Base-by-base conservation (phyloP, 2,888 invertebrate species). In the Rhabditophanes sp. region DNA sequence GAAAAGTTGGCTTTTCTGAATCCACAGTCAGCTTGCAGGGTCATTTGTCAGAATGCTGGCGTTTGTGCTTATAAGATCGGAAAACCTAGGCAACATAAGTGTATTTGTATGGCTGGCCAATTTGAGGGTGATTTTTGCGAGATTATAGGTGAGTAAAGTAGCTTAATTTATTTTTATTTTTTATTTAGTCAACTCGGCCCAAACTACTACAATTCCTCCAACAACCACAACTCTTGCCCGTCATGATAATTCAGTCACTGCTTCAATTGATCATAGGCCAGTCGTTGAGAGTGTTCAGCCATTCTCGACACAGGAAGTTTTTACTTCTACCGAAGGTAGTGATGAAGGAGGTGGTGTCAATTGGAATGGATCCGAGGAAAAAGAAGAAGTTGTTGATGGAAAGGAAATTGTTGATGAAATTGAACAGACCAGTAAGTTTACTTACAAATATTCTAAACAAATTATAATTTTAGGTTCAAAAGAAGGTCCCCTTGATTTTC, bases 81-180 rank as follows among this genome's bases (percentile, higher is more conserved):
- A 3, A 29, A 50, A 18, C 40, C 42, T 3, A 14, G 34, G 2
- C 27, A 41, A 9, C 56, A 56, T 33, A 46, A 47, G 7, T 56
- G 56, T 30, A 50, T 53, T 30, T 56, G 56, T 34, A 41, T 56
- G 4, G 35, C 48, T 14, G 53, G 52, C n/a, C 46, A 53, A 12
- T 54, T 39, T 32, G 41, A 48, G 9, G 56, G 56, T 6, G 53
- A 55, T 7, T 35, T 47, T 8, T 56, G 56, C 24, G 47, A 56
- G 21, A 19, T 27, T 18, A 26, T 6, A 26, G 35, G 41, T 41
- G 9, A 23, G 36, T 36, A 9, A 25, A 25, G 26, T 25, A 14
- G 7, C 26, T 16, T 5, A 27, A n/a, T 4, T n/a, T n/a, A n/a
- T 4, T n/a, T 29, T 17, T 17, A 17, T 20, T 4, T 3, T 7